phyloP scores from a whole-genome alignment of 2,113 vertebrate species.

The Hippocampus guttulatus region DNA sequence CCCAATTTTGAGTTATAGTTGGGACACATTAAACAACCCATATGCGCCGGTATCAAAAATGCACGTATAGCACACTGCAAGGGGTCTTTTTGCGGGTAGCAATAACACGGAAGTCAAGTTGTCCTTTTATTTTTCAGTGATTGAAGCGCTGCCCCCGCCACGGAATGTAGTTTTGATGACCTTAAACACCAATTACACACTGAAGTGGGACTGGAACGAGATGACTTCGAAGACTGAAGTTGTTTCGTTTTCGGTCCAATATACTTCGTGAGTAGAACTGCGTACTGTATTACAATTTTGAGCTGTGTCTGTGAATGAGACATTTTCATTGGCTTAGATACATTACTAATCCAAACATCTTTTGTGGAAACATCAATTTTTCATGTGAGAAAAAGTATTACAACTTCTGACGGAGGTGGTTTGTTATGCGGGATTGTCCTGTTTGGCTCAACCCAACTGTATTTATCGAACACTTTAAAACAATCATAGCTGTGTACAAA shows the following conservation, averaged over 20 bases:
- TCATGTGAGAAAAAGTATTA: no score
- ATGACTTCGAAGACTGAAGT: not conserved
- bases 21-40: no score
- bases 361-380: not conserved
- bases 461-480: no score
- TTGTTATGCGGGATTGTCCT: no score
- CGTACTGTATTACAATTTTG: not conserved
- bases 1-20: not conserved
- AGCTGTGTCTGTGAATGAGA: not conserved
- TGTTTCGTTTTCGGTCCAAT: conserved; percentile 2
- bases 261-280: not conserved
- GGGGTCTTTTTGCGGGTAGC: no score
- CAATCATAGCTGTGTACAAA: no score
- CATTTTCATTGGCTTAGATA: not conserved
- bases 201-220: conserved; percentile 6
- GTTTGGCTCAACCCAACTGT: no score
- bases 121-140: not conserved
- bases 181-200: conserved; percentile 9
- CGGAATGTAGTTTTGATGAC: not conserved
- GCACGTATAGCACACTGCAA: no score
- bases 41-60: no score
- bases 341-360: not conserved
- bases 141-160: not conserved
- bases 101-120: no score
- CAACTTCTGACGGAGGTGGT: no score